These are phyloP conservation scores for Sakesphorus luctuosus DNA, from an alignment of 2,113 vertebrate genomes.

Conservation along the genomic window DNA sequence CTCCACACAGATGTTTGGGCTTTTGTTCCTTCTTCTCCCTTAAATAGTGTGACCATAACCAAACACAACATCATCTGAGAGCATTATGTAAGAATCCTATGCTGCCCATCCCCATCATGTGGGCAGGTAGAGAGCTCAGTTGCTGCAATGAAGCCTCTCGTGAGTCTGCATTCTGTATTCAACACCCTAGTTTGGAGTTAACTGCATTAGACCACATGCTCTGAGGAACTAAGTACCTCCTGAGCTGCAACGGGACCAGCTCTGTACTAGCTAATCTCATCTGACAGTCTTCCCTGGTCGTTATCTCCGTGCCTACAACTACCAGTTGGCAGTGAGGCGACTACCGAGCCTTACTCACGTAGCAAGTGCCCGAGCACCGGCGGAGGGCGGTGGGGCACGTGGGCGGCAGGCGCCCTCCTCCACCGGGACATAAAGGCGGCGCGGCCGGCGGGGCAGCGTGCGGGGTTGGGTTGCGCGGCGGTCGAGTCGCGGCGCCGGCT, in stretches of 20 bases:
- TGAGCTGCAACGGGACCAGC: not conserved
- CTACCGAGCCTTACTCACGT: accelerated
- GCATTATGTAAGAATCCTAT: not conserved
- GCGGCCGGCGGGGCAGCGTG: not conserved
- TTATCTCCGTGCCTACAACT: accelerated
- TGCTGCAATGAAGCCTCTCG: not conserved
- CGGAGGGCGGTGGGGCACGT: not conserved
- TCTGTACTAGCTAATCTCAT: accelerated
- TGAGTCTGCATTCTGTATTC: accelerated
- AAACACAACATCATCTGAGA: not conserved
- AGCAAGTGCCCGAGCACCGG: accelerated
- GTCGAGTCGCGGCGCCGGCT: not conserved
- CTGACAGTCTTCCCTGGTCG: accelerated
- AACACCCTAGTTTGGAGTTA: accelerated
- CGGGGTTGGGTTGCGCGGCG: not conserved
- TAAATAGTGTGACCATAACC: not conserved
- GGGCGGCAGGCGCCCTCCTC: not conserved
- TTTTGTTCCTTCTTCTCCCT: not conserved
- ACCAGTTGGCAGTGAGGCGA: not conserved
- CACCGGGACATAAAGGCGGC: not conserved
- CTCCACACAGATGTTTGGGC: not conserved
- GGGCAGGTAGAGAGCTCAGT: not conserved
- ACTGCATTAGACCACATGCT: not conserved
- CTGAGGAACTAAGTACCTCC: accelerated
- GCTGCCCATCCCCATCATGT: not conserved